These are phyloP conservation scores for Poeciliopsis paucimaculata DNA, from an alignment of 2,797 vertebrate species.

Conservation along the genomic window DNA sequence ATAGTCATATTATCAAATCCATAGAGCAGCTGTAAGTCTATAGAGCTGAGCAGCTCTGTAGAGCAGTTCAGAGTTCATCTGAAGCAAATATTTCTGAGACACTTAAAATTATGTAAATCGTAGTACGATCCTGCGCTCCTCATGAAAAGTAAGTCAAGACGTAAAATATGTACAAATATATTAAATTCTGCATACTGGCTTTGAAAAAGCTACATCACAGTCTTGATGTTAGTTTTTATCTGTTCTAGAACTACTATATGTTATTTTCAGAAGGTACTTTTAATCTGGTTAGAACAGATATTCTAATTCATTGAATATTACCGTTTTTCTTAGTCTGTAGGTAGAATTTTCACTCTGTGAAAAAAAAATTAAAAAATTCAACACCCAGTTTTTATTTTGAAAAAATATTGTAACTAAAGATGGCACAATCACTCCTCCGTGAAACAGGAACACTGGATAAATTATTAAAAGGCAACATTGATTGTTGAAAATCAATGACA, in stretches of 20 bases:
- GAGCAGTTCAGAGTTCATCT: background rate
- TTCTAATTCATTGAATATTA: background rate
- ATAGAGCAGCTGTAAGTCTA: background rate
- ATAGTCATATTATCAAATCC: background rate
- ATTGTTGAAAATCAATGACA: background rate
- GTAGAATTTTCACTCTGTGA: background rate
- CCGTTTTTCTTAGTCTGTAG: background rate
- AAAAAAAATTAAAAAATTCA: background rate
- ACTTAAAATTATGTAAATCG: background rate
- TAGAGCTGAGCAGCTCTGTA: no score
- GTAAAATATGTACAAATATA: background rate
- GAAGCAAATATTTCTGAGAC: background rate
- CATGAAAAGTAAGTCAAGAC: no score
- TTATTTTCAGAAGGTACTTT: background rate
- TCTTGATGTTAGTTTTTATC: background rate
- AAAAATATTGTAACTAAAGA: background rate
- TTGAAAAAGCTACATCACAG: background rate
- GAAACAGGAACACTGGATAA: background rate
- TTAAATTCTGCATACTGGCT: background rate
- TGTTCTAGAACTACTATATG: background rate
- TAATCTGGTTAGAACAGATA: background rate
- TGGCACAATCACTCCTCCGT: background rate
- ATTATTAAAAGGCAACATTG: background rate
- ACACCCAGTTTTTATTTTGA: background rate
- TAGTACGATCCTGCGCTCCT: background rate